Base-by-base conservation (phyloP, 2,888 invertebrate genomes). In the Furcula furcula region DNA sequence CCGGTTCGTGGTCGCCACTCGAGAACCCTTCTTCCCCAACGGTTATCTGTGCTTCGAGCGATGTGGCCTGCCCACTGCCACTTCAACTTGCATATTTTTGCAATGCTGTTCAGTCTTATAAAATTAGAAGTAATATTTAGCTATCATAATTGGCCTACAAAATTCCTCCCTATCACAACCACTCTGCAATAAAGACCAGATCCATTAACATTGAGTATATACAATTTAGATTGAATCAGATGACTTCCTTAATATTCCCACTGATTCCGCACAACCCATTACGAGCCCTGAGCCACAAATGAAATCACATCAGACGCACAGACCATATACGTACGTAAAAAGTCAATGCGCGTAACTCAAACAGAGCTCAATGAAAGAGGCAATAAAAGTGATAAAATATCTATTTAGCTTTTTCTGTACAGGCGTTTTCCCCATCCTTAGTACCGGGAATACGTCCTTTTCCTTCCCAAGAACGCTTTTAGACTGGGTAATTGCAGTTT, bases 381-480 rank as follows among this genome's bases (percentile, higher is more conserved):
- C 84, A 59, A 84, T 85, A 84, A 85, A 85, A 81, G 81, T 82
- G 84, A 85, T 84, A 85, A 82, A 85, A 85, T 84, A 84, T 83
- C 82, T 84, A 82, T 84, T 85, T 81, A 81, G 77, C 76, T 76
- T 75, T 78, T 79, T 72, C 68, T 69, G 47, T 52, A 48, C 60
- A 62, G 60, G 4, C 59, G 58, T 71, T 76, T 73, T 63, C 52
- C 53, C 62, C 63, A 54, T 57, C 61, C 60, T 63, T 62, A 55
- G 38, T 62, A 61, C 55, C 44, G 44, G 56, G 55, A 65, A 62
- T 73, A 65, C 61, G 72, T 74, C 66, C 65, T 65, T 66, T 81
- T 83, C 76, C 79, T 79, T 75, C 75, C 76, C 53, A 45, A 57
- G 61, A 75, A 76, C 78, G 76, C 74, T 82, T 72, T 67, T 73